Evolutionary conservation across 2,113 vertebrate species (phyloP).

Genomic region (Cricetomys ansorgei): DNA sequence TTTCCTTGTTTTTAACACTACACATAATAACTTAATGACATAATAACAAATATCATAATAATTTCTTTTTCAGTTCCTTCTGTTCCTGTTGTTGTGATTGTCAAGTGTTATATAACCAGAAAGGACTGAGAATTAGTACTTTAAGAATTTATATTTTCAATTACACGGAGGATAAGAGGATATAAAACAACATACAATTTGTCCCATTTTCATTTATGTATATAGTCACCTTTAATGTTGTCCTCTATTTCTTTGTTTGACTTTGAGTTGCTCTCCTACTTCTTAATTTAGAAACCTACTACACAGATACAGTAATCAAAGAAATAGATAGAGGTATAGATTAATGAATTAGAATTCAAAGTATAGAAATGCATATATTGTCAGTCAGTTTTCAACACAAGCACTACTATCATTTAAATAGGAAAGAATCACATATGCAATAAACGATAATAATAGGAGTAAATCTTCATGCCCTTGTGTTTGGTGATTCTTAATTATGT

Average conservation of each 20-base stretch:
- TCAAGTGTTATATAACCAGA: background rate
- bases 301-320: background rate
- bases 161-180: background rate
- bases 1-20: background rate
- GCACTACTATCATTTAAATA: background rate
- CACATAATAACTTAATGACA: slow-evolving; percentile 7
- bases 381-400: background rate
- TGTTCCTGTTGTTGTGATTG: background rate
- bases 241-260: slow-evolving; percentile 18
- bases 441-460: background rate
- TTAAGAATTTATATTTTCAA: background rate
- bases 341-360: background rate
- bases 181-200: background rate
- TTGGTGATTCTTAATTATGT: background rate
- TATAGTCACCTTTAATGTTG: background rate
- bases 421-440: background rate
- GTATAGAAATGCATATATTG: background rate
- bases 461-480: background rate
- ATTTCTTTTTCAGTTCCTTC: slow-evolving; percentile 5
- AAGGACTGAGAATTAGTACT: background rate
- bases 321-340: background rate
- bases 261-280: background rate
- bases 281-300: background rate
- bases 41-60: too few species aligned
- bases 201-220: background rate